Base-by-base conservation (phyloP, 1,140 invertebrate genomes). In the Zaprionus ornatus region DNA sequence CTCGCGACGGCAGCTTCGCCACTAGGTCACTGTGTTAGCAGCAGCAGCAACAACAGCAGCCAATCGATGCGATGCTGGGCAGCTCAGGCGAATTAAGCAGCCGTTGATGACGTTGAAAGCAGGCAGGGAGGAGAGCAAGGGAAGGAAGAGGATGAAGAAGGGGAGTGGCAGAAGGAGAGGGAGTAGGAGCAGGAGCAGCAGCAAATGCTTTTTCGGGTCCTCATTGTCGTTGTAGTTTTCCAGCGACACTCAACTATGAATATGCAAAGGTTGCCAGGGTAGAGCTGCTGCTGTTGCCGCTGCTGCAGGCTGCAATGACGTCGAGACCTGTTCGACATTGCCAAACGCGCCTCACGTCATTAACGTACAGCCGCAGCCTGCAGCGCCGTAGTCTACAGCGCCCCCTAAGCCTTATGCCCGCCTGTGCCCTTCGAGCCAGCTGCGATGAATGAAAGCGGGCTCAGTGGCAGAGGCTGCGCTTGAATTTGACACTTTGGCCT, bases 11-110 rank as follows among this genome's bases (percentile, higher is more conserved):
- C 29, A 55, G 15, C 55, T 61, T 85, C 86, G 85, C 69, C 79
- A 92, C 63, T 92, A 90, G 91, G 91, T 92, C 91, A 92, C 84
- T 87, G 91, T 92, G 91, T 91, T 92, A 90, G 85, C 82, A 86
- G 82, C 72, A 74, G 69, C 66, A 86, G 79, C 72, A 74, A 69
- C 61, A 79, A 48, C 66, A 67, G 60, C 15, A 40, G 37, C 37
- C 29, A 32, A 32, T 32, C 29, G 9, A 32, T 32, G 29, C 29
- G 29, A 32, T 32, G 29, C 29, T 32, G 9, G 29, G 57, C 40
- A 42, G 45, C 42, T 63, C 61, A 52, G 9, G 29, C 25, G n/a
- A 55, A 55, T 65, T 65, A n/a, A 17, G 60, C 23, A 35, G 35
- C 57, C 59, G 62, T 23, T 25, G 45, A 55, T 56, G 61, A 55